Conservation (phyloP, 2,113 vertebrate genomes). For the Chaetorhynchus papuensis region DNA sequence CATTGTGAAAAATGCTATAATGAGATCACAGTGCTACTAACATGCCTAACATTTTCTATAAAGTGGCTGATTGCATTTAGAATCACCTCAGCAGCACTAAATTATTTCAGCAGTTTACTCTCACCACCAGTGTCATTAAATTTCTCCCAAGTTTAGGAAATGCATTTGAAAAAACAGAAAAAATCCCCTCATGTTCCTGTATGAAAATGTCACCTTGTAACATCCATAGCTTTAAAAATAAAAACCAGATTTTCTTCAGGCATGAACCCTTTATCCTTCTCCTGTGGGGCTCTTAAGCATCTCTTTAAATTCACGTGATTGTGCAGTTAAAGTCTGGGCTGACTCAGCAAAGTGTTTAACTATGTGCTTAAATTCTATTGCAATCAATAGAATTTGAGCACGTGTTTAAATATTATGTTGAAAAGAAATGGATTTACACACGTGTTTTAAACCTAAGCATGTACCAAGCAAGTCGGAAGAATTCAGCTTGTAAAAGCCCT, state of each 20-base stretch:
- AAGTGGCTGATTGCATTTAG: neutral
- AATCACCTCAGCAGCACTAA: neutral
- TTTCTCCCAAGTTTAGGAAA: slow-evolving; percentile 17
- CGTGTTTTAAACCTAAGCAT: neutral
- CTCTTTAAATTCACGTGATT: neutral
- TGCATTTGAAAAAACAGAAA: neutral
- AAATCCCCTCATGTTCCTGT: neutral
- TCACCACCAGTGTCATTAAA: neutral
- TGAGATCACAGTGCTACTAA: slow-evolving; percentile 17
- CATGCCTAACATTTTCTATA: neutral
- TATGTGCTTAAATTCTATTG: slow-evolving; percentile 30
- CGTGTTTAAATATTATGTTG: slow-evolving; percentile 6
- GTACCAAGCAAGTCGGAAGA: neutral
- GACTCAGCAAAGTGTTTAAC: slow-evolving; percentile 48
- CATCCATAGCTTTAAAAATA: slow-evolving; percentile 29
- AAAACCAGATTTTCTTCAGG: slow-evolving; percentile 8
- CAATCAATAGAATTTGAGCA: slow-evolving; percentile 18
- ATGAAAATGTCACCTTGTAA: slow-evolving; percentile 42
- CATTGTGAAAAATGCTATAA: slow-evolving; percentile 25
- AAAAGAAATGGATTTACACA: slow-evolving; percentile 26
- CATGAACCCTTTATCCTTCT: slow-evolving; percentile 15
- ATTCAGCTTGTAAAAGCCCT: neutral
- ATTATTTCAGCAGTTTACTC: slow-evolving; percentile 27
- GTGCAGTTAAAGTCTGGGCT: neutral
- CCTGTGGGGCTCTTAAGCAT: neutral